These are phyloP conservation scores for Drosophila quinaria DNA, from an alignment of 2,888 invertebrate genomes.

Conservation along the genomic window DNA sequence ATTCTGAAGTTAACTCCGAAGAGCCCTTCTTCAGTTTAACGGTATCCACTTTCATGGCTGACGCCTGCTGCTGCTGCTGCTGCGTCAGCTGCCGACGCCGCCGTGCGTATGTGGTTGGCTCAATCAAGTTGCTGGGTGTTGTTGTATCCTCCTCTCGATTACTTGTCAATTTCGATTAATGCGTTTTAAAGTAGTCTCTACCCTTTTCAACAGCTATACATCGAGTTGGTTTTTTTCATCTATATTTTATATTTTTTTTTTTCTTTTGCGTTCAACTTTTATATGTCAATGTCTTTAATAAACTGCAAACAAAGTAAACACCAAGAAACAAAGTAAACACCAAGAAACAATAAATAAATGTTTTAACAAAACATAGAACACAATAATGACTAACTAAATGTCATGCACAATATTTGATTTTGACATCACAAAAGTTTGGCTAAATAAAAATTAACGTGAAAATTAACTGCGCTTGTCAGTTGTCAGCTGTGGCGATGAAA, in stretches of 20 bases:
- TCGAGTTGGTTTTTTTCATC: slow-evolving; percentile 20
- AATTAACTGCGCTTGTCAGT: slow-evolving; percentile 47
- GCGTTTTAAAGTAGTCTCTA: background rate
- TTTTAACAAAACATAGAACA: background rate
- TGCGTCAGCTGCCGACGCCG: slow-evolving; percentile 61
- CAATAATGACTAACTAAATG: background rate
- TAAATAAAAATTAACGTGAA: slow-evolving; percentile 32
- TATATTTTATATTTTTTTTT: background rate
- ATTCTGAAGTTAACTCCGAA: slow-evolving; percentile 93
- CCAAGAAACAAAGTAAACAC: slow-evolving; percentile 5
- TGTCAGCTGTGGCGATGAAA: slow-evolving; percentile 49
- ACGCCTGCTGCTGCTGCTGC: slow-evolving; percentile 48
- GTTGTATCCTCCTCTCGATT: slow-evolving; percentile 9
- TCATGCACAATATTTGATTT: slow-evolving; percentile 1
- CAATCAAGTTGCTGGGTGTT: slow-evolving; percentile 48
- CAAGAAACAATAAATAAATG: slow-evolving; percentile 12
- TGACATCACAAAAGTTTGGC: slow-evolving; percentile 4
- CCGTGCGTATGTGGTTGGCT: slow-evolving; percentile 49
- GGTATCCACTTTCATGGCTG: slow-evolving; percentile 92
- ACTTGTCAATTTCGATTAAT: slow-evolving; percentile 7
- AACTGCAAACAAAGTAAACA: slow-evolving; percentile 36
- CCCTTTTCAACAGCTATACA: slow-evolving; percentile 43
- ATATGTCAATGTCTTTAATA: slow-evolving; percentile 54
- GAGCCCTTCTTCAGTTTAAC: slow-evolving; percentile 93
- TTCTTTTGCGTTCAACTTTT: slow-evolving; percentile 22